Evolutionary conservation across 2,113 vertebrate species (phyloP).

Genomic region (Bubo blakistoni): DNA sequence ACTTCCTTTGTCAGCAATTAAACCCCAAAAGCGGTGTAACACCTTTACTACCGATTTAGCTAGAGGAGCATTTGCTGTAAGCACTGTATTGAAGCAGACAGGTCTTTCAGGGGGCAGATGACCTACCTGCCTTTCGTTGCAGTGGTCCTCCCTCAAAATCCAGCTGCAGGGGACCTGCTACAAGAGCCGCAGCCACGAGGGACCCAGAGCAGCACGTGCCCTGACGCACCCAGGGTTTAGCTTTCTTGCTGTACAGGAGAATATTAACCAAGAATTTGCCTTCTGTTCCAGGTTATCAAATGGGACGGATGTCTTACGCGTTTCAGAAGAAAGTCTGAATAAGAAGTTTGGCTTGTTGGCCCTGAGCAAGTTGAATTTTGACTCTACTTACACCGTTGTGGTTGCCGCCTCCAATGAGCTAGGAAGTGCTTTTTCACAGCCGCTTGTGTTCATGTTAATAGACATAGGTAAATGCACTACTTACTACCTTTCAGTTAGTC

Average conservation of each 20-base stretch:
- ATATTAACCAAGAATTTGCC: neutral
- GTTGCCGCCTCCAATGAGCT: constrained; percentile 65
- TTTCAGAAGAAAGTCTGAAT: neutral
- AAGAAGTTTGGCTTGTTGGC: neutral
- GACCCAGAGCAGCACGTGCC: neutral
- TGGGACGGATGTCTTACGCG: neutral
- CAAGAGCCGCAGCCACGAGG: neutral
- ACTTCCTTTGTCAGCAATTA: neutral
- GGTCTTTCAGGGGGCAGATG: neutral
- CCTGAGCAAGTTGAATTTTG: constrained; percentile 24
- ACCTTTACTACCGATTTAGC: neutral
- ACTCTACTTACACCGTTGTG: constrained; percentile 56
- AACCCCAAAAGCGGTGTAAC: neutral
- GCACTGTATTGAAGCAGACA: neutral
- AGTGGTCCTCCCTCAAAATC: too few species aligned
- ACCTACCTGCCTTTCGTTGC: neutral
- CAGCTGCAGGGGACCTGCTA: neutral
- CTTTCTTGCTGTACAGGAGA: accelerated
- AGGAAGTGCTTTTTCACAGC: constrained; percentile 59
- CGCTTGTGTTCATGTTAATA: neutral
- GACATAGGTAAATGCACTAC: constrained; percentile 44
- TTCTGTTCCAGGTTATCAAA: constrained; percentile 61
- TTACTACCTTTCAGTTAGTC: accelerated
- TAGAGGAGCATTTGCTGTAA: too few species aligned
- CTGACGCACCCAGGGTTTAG: accelerated